Conservation (phyloP, 1,140 invertebrate genomes). For the Belonocnema kinseyi region DNA sequence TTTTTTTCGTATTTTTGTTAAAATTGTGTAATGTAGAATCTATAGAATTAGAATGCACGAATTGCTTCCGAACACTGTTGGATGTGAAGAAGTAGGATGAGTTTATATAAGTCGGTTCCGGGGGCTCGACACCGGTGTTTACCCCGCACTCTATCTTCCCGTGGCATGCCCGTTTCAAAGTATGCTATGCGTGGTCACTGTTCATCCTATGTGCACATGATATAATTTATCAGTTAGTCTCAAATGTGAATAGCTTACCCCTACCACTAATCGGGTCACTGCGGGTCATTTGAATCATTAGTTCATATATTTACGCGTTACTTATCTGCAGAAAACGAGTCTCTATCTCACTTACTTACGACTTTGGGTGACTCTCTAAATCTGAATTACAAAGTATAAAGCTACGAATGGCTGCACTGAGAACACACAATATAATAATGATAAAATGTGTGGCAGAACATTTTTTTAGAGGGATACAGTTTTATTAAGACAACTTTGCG, state of each 20-base stretch:
- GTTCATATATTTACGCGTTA: neutral
- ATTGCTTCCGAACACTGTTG: too few relatives aligned
- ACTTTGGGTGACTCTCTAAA: too few relatives aligned
- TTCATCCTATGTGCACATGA: slow-evolving; percentile 18
- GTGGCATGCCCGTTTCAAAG: neutral
- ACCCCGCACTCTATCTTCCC: neutral
- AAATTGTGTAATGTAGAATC: too few relatives aligned
- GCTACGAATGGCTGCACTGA: too few relatives aligned
- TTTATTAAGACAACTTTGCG: too few relatives aligned
- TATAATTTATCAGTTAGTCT: slow-evolving; percentile 18
- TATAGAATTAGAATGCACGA: too few relatives aligned
- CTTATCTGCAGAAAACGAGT: neutral
- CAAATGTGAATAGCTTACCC: neutral
- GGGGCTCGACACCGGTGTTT: neutral
- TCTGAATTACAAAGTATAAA: too few relatives aligned
- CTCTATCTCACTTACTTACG: too few relatives aligned
- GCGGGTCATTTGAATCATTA: neutral
- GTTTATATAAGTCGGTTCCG: slow-evolving; percentile 3
- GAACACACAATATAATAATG: too few relatives aligned
- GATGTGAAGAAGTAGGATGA: neutral
- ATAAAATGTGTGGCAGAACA: too few relatives aligned
- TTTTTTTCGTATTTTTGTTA: too few relatives aligned
- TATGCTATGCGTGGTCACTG: neutral
- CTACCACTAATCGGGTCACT: slow-evolving; percentile 3
- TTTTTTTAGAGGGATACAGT: too few relatives aligned